Base-by-base conservation (phyloP, 2,888 invertebrate genomes). In the Chloroclysta siterata region DNA sequence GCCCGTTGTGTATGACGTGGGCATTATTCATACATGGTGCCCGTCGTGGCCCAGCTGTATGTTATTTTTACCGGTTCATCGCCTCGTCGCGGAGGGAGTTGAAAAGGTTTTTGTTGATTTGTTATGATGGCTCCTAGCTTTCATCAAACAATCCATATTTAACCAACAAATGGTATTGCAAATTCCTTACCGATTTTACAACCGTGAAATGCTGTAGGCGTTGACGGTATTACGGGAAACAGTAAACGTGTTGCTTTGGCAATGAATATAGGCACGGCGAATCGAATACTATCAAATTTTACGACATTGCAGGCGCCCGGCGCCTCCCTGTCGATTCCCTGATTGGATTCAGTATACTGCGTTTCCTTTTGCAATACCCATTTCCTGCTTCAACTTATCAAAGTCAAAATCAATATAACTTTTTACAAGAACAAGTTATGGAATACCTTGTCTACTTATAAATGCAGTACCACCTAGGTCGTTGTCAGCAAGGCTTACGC, bases 11-110 rank as follows among this genome's bases (percentile, higher is more conserved):
- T 90, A 92, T 92, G 92, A 93, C 92, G 89, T 79, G 83, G 80
- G 82, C 88, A 92, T 93, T 90, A 93, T 92, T 93, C 92, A 92
- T 92, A 90, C 82, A 83, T 82, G 81, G 85, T 82, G 84, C 85
- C 80, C 80, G 81, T 77, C 72, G 73, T 77, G 77, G 79, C 80
- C 84, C 89, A 87, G 87, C 85, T 89, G 89, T 86, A 84, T 86
- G 82, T 85, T 89, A 88, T 90, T 90, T 90, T 89, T 89, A 88
- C 87, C 84, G 83, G 88, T 89, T 87, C 87, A 87, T 85, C 85
- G 84, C 81, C 87, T 84, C 83, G 81, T 81, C 80, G 82, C 77
- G 77, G 75, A 75, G 73, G 71, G 72, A 72, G 74, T 73, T 72
- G 63, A 74, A 74, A 76, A 76, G 67, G 70, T 68, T 72, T 74